Base-by-base conservation (phyloP, 2,888 invertebrate genomes). In the Caenorhabditis uteleia region DNA sequence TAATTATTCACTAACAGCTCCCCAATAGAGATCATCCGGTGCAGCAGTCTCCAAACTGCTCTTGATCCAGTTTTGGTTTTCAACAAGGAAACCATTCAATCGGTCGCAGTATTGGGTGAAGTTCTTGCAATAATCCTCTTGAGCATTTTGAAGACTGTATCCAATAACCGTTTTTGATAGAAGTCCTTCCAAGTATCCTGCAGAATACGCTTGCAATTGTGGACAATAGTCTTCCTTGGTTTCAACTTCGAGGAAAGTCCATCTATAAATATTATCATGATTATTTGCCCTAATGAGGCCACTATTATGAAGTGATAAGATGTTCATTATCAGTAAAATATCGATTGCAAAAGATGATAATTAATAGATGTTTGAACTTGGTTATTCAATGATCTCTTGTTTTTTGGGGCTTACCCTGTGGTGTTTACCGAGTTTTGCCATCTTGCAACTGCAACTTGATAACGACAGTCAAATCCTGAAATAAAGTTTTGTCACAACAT, bases 21-120 rank as follows among this genome's bases (percentile, higher is more conserved):
- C 70, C 81, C 81, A 81, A 45, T 82, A 81, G n/a, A 70, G 33
- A 56, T 81, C 82, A 58, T 81, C 81, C 18, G 61, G 62, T 8
- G 77, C 70, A 2, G 68, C 70, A 0, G 47, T 58, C 26, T 72
- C 74, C 23, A 81, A 49, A 25, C 73, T 71, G 16, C 34, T 46
- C 44, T 77, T 70, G 44, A 79, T 72, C 74, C 77, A 81, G 12
- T 73, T 64, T 38, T 78, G 57, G 57, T 81, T 81, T 38, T 70
- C 66, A 12, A 56, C 56, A 18, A 80, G 42, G 60, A 77, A 81
- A 20, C 47, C 54, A n/a, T 67, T 68, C 46, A 82, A 61, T 29
- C 76, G 55, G 12, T 51, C 44, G 49, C 81, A 81, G 50, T 79
- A 81, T 34, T 61, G 61, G 21, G 77, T 77, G 71, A 74, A 81